A percentile compares a stretch with the other conserved stretches of the same genome.
phyloP scores from a whole-genome alignment of 2,888 invertebrate species.

The Drosophila atroscutellata region DNA sequence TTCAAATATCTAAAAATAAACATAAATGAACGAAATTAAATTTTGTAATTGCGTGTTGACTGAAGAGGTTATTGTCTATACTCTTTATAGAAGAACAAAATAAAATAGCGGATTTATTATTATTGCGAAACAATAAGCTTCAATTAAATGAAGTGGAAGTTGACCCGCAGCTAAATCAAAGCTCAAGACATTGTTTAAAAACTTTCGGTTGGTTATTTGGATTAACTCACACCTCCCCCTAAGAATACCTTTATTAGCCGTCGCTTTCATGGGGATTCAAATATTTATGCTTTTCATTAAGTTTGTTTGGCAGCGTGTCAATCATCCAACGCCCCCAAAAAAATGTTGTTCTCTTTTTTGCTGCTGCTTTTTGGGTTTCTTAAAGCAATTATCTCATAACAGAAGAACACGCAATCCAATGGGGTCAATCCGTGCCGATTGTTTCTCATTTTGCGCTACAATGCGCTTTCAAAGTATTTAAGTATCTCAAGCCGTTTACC shows the following conservation, averaged over 20 bases:
- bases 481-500: constrained; percentile 72
- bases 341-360: constrained; percentile 14
- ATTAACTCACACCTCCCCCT: not conserved
- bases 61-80: not conserved
- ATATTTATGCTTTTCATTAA: constrained; percentile 70
- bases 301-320: constrained; percentile 63
- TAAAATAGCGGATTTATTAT: not conserved
- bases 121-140: not conserved
- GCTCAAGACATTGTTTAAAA: not conserved
- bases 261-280: constrained; percentile 52
- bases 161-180: not conserved
- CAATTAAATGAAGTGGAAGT: not conserved
- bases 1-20: not conserved
- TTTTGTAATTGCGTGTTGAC: not conserved
- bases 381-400: constrained; percentile 74
- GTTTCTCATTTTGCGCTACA: constrained; percentile 76
- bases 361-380: constrained; percentile 38
- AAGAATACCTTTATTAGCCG: constrained; percentile 42
- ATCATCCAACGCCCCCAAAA: constrained; percentile 46
- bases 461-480: constrained; percentile 76
- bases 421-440: constrained; percentile 74
- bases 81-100: too few species aligned
- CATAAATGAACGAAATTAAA: not conserved
- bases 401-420: constrained; percentile 56
- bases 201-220: constrained; percentile 7